Evolutionary conservation across 2,113 vertebrate genomes (phyloP).

Genomic region (Orycteropus afer): DNA sequence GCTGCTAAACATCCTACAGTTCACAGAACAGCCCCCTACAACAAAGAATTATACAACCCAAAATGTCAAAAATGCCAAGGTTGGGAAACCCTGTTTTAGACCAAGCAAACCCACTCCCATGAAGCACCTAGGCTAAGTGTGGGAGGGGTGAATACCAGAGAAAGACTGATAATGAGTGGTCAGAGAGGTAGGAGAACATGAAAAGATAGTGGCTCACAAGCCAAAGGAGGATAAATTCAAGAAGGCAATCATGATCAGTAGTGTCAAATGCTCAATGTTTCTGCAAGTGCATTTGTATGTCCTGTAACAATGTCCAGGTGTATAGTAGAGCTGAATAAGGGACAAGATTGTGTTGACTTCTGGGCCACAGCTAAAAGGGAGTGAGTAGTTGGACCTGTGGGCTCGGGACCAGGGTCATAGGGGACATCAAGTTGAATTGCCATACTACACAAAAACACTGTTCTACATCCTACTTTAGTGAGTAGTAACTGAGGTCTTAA

Average conservation of each 20-base stretch:
- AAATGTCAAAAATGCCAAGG: background rate
- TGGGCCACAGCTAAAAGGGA: no score
- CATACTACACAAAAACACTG: no score
- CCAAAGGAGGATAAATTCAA: slow-evolving; percentile 1
- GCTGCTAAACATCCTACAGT: background rate
- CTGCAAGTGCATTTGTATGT: no score
- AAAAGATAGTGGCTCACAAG: background rate
- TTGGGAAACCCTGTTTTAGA: background rate
- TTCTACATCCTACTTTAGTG: no score
- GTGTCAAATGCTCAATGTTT: background rate
- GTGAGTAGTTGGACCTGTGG: no score
- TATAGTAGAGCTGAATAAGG: no score
- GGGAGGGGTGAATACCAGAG: background rate
- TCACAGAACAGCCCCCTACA: background rate
- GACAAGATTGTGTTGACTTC: no score
- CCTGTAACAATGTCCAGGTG: no score
- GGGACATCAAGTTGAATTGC: no score
- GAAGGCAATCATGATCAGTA: background rate
- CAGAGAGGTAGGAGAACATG: background rate
- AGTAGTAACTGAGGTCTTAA: no score
- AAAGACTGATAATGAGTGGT: background rate
- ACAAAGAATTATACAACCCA: background rate
- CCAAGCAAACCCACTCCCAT: background rate
- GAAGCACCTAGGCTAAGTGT: background rate
- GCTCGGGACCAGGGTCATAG: no score